phyloP scores from a whole-genome alignment of 2,888 invertebrate species.

The Meteorus colon region DNA sequence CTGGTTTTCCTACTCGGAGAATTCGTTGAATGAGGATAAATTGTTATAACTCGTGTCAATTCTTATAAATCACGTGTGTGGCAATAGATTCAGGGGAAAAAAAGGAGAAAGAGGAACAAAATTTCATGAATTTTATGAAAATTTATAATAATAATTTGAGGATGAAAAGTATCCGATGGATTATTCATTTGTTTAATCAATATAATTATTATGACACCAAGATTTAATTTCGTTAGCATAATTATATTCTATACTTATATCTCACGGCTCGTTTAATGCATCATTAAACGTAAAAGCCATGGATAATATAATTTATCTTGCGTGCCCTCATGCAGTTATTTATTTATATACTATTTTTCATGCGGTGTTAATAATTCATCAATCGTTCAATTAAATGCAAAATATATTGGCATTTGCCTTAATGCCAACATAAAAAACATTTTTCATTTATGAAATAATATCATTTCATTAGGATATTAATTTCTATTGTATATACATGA shows the following conservation, averaged over 20 bases:
- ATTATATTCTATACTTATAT: constrained; percentile 53
- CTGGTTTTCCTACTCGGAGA: constrained; percentile 40
- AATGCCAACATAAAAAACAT: too few relatives aligned
- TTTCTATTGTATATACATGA: neutral
- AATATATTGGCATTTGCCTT: too few relatives aligned
- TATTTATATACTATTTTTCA: neutral
- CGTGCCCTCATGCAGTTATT: neutral
- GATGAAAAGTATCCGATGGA: constrained; percentile 21
- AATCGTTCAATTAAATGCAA: too few relatives aligned
- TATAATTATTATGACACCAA: constrained; percentile 48
- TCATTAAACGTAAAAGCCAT: constrained; percentile 45
- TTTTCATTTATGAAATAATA: too few relatives aligned
- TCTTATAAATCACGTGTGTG: neutral
- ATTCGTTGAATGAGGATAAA: constrained; percentile 39
- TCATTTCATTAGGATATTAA: neutral
- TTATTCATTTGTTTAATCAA: constrained; percentile 46
- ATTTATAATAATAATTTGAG: too few relatives aligned
- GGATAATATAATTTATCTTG: constrained; percentile 18
- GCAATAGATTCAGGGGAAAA: neutral
- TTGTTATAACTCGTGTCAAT: constrained; percentile 24
- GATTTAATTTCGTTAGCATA: constrained; percentile 53
- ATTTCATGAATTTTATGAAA: neutral
- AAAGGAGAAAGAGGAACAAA: neutral
- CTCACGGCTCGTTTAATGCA: constrained; percentile 48
- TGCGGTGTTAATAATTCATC: too few relatives aligned